Evolutionary conservation across 2,888 invertebrate genomes (phyloP).

Genomic region (Campaea margaritaria): DNA sequence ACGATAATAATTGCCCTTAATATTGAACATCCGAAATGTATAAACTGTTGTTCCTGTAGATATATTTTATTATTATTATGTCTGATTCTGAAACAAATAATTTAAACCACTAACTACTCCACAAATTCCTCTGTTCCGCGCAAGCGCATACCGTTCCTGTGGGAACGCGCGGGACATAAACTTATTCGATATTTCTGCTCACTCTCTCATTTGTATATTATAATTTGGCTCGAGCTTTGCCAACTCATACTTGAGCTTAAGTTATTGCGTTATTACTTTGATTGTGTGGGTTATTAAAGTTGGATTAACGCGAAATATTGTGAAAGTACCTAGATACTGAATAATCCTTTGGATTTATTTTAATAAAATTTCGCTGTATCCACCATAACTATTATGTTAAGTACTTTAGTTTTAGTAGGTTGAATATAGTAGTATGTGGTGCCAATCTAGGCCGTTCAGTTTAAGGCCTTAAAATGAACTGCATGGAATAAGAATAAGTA

Average conservation of each 20-base stretch:
- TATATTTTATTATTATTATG: too few species aligned
- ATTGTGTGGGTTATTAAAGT: slow-evolving; percentile 51
- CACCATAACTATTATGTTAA: too few species aligned
- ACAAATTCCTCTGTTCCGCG: slow-evolving; percentile 48
- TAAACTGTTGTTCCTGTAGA: too few species aligned
- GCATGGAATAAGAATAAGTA: too few species aligned
- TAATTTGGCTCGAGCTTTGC: slow-evolving; percentile 74
- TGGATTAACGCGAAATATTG: slow-evolving; percentile 34
- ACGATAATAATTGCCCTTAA: too few species aligned
- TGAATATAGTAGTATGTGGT: too few species aligned
- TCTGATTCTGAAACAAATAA: not conserved
- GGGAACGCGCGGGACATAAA: slow-evolving; percentile 83
- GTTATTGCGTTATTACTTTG: slow-evolving; percentile 66
- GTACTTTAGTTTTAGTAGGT: too few species aligned
- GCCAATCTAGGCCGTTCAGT: too few species aligned
- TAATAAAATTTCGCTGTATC: not conserved
- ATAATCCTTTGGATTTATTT: not conserved
- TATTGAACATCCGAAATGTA: too few species aligned
- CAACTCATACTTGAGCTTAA: slow-evolving; percentile 55
- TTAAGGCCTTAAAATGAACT: too few species aligned
- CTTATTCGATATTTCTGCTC: slow-evolving; percentile 84
- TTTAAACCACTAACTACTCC: slow-evolving; percentile 48
- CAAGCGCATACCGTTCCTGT: slow-evolving; percentile 82
- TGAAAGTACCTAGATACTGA: slow-evolving; percentile 6
- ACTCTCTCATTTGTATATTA: slow-evolving; percentile 84